Evolutionary conservation across 2,113 vertebrate genomes (phyloP).

Genomic region (Xyliphius kryptos): DNA sequence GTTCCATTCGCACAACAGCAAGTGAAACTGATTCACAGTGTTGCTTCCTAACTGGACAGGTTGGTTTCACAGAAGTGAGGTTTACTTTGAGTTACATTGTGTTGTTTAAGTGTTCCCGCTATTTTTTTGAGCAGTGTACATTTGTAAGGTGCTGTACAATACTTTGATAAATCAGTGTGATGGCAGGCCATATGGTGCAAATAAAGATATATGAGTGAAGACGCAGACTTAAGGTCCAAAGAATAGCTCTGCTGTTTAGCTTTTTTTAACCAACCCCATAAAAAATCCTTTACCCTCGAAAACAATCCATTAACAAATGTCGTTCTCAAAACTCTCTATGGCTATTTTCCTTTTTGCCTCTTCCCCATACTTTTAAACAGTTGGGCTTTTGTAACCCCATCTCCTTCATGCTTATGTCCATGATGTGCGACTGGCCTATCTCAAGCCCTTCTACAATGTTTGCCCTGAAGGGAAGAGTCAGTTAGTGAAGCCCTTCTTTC

Average conservation of each 20-base stretch:
- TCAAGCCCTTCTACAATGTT: slow-evolving; percentile 24
- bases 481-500: slow-evolving; percentile 39
- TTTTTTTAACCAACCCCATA: slow-evolving; percentile 11
- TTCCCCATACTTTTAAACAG: no score
- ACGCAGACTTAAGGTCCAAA: slow-evolving; percentile 35
- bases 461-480: slow-evolving; percentile 20
- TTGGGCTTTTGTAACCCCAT: no score
- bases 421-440: slow-evolving; percentile 24
- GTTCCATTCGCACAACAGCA: no score
- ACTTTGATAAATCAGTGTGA: slow-evolving; percentile 31
- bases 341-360: background rate
- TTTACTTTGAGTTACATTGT: no score
- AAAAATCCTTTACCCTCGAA: slow-evolving; percentile 25
- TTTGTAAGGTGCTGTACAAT: no score
- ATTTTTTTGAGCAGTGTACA: no score
- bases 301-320: no score
- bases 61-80: no score
- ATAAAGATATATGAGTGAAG: slow-evolving; percentile 20
- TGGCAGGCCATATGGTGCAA: slow-evolving; percentile 26
- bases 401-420: background rate
- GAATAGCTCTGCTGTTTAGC: slow-evolving; percentile 13
- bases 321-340: no score
- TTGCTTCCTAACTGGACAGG: no score
- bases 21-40: no score
- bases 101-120: no score